A percentile compares a stretch with the other conserved stretches of the same genome.
These are phyloP conservation scores for Patagioenas fasciata DNA, from an alignment of 2,113 vertebrate genomes.

Conservation along the genomic window DNA sequence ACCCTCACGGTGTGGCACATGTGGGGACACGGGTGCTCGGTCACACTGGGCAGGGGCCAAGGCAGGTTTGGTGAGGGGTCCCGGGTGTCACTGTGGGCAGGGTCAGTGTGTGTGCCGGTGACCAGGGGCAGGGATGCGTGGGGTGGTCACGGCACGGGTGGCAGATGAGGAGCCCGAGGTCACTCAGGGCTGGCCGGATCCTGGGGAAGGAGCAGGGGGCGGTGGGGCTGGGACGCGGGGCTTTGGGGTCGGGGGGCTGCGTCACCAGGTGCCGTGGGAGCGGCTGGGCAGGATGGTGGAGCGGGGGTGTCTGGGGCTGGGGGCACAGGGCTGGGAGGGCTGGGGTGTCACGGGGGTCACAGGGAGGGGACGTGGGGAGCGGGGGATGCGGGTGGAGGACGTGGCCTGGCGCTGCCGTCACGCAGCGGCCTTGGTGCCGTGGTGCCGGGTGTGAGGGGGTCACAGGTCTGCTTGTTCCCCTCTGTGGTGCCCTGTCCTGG, in stretches of 20 bases:
- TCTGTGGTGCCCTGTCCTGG: fast-evolving
- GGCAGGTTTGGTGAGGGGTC: not conserved
- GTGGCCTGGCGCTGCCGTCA: not conserved
- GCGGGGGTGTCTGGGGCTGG: fast-evolving
- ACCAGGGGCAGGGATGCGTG: not conserved
- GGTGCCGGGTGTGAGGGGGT: not conserved
- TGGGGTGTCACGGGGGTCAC: no score
- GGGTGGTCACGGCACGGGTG: fast-evolving
- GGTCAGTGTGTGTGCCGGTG: not conserved
- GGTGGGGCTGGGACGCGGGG: no score
- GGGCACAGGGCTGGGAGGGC: not conserved
- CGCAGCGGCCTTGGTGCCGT: not conserved
- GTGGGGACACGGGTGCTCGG: not conserved
- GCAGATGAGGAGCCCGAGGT: not conserved
- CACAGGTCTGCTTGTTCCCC: not conserved
- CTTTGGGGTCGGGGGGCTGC: not conserved
- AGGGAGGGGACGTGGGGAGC: not conserved
- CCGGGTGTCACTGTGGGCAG: not conserved
- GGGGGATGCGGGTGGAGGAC: not conserved
- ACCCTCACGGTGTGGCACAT: fast-evolving
- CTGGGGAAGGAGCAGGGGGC: not conserved
- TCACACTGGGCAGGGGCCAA: fast-evolving
- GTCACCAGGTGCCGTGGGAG: not conserved
- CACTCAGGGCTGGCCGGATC: not conserved
- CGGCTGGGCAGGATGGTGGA: no score